These are phyloP conservation scores for Eonycteris spelaea DNA, from an alignment of 2,113 vertebrate genomes.

Conservation along the genomic window DNA sequence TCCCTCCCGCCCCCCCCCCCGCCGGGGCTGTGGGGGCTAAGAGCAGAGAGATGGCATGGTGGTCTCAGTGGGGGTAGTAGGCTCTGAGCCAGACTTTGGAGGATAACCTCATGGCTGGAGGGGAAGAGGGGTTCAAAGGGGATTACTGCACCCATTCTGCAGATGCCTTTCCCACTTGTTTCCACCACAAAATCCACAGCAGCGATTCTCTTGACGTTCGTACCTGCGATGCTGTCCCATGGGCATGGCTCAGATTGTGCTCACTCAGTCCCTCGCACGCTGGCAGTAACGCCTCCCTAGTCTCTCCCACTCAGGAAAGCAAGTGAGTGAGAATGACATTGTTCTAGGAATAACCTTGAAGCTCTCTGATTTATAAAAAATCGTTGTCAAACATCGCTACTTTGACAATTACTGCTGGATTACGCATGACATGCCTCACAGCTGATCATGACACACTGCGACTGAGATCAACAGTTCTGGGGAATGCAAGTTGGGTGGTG, in stretches of 20 bases:
- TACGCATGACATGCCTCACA: not conserved
- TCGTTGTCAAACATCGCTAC: constrained; percentile 63
- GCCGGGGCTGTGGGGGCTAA: not conserved
- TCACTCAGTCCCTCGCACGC: not conserved
- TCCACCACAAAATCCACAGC: not conserved
- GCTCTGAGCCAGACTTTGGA: not conserved
- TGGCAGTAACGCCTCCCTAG: constrained; percentile 22
- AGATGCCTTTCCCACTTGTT: not conserved
- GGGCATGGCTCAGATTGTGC: not conserved
- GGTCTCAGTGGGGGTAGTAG: not conserved
- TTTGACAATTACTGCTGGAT: constrained; percentile 59
- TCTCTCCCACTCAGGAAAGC: constrained; percentile 43
- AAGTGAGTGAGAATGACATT: constrained; percentile 55
- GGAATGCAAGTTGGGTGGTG: not conserved
- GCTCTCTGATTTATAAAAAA: constrained; percentile 65
- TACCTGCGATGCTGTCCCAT: not conserved
- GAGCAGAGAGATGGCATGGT: not conserved
- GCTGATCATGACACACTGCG: constrained; percentile 26
- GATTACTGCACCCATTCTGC: constrained; percentile 16
- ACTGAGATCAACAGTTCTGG: not conserved
- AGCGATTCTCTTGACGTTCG: not conserved
- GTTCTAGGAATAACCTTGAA: constrained; percentile 71
- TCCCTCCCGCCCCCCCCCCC: too few relatives aligned
- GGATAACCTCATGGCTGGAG: not conserved
- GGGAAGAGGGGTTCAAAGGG: not conserved